phyloP scores from a whole-genome alignment of 2,113 vertebrate species.

The Onychostoma macrolepis region DNA sequence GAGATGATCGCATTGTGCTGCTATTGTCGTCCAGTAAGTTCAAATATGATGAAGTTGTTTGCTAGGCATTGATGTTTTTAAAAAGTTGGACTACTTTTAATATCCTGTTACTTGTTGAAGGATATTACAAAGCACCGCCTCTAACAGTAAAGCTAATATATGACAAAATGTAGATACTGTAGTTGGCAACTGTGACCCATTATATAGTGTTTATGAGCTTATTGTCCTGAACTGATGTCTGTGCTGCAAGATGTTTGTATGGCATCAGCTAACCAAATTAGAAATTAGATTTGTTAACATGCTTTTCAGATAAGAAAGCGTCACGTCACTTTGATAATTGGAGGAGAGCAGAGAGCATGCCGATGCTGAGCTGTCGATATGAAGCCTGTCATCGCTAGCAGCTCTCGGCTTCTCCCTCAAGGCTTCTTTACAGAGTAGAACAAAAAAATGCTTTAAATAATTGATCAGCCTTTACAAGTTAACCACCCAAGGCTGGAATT shows the following conservation, averaged over 20 bases:
- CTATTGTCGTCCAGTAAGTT: neutral
- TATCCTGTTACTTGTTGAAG: neutral
- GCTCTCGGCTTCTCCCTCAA: slow-evolving; percentile 51
- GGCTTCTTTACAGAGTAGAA: slow-evolving; percentile 56
- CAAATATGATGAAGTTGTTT: neutral
- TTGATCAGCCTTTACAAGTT: slow-evolving; percentile 68
- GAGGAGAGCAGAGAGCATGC: slow-evolving; percentile 37
- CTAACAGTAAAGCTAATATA: neutral
- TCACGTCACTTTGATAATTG: slow-evolving; percentile 4
- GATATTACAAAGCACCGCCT: neutral
- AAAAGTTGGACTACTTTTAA: neutral
- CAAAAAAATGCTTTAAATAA: slow-evolving; percentile 70
- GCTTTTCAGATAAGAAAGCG: slow-evolving; percentile 1
- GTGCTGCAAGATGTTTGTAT: neutral
- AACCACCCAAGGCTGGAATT: slow-evolving; percentile 70
- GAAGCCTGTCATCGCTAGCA: slow-evolving; percentile 50
- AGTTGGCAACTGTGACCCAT: neutral
- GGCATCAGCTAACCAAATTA: neutral
- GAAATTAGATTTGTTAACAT: slow-evolving; percentile 15
- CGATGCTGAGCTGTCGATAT: slow-evolving; percentile 42
- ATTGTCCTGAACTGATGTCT: neutral
- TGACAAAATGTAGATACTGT: neutral
- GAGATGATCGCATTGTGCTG: neutral
- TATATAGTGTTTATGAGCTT: neutral
- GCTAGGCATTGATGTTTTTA: neutral